phyloP scores from a whole-genome alignment of 2,113 vertebrate genomes.

The Seriola dumerili region DNA sequence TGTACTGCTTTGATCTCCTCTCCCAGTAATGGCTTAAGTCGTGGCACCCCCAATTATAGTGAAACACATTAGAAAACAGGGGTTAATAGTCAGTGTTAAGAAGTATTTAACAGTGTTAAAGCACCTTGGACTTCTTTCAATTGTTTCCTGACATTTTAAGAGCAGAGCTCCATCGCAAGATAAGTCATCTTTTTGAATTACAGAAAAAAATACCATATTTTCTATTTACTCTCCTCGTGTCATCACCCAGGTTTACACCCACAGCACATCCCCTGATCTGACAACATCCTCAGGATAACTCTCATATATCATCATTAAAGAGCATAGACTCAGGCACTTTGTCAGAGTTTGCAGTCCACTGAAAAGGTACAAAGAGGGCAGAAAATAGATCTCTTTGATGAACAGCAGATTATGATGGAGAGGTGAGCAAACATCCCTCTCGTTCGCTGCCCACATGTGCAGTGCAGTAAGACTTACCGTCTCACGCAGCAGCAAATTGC shows the following conservation, averaged over 20 bases:
- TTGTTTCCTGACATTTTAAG: slow-evolving; percentile 33
- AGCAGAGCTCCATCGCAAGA: slow-evolving; percentile 40
- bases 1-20: slow-evolving; percentile 15
- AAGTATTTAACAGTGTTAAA: slow-evolving; percentile 41
- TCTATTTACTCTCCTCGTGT: slow-evolving; percentile 49
- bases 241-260: slow-evolving; percentile 49
- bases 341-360: slow-evolving; percentile 63
- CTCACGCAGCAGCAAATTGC: slow-evolving; percentile 50
- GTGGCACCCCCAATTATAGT: slow-evolving; percentile 45
- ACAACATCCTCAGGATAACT: slow-evolving; percentile 64
- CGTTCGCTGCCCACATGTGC: slow-evolving; percentile 40
- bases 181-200: slow-evolving; percentile 43
- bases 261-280: slow-evolving; percentile 43
- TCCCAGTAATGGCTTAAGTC: slow-evolving; percentile 23
- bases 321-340: slow-evolving; percentile 42
- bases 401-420: slow-evolving; percentile 70
- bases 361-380: slow-evolving; percentile 59
- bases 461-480: slow-evolving; percentile 34
- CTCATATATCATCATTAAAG: slow-evolving; percentile 76
- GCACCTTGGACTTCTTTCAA: slow-evolving; percentile 17
- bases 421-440: slow-evolving; percentile 62
- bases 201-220: slow-evolving; percentile 31
- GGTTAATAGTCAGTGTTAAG: slow-evolving; percentile 46
- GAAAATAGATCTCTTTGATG: slow-evolving; percentile 70
- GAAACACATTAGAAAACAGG: slow-evolving; percentile 40